phyloP scores from a whole-genome alignment of 2,888 invertebrate genomes.

The Caenorhabditis auriculariae region DNA sequence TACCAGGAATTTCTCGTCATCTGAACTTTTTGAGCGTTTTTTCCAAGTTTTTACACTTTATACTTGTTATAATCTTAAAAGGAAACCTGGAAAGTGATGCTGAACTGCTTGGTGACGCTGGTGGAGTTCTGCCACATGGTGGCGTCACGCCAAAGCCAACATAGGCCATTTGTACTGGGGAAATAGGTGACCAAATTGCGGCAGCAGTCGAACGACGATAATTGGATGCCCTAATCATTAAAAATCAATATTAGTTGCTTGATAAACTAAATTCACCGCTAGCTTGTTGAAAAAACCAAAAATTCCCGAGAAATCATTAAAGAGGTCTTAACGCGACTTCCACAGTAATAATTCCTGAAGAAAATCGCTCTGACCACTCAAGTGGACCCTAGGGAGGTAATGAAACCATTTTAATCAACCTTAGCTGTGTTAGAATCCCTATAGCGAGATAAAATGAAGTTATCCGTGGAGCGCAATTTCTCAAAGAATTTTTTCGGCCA shows the following conservation, averaged over 20 bases:
- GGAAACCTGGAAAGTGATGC: conserved; percentile 36
- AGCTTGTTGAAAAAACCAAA: too few species aligned
- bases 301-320: too few species aligned
- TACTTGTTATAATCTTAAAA: neutral
- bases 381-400: too few species aligned
- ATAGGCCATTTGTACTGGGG: conserved; percentile 27
- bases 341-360: too few species aligned
- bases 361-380: too few species aligned
- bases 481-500: too few species aligned
- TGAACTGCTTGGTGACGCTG: conserved; percentile 27
- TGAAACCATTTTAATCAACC: too few species aligned
- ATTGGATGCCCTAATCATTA: conserved; percentile 17
- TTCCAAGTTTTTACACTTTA: neutral
- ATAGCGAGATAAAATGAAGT: too few species aligned
- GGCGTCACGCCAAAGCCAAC: conserved; percentile 33
- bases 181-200: conserved; percentile 21
- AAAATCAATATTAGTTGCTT: neutral
- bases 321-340: too few species aligned
- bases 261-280: too few species aligned
- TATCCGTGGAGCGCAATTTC: too few species aligned
- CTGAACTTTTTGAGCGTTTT: conserved; percentile 13
- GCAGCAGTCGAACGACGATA: conserved; percentile 39
- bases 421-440: too few species aligned
- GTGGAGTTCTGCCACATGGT: conserved; percentile 36
- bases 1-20: conserved; percentile 47